Base-by-base conservation (phyloP, 1,140 invertebrate genomes). In the Limonius californicus region DNA sequence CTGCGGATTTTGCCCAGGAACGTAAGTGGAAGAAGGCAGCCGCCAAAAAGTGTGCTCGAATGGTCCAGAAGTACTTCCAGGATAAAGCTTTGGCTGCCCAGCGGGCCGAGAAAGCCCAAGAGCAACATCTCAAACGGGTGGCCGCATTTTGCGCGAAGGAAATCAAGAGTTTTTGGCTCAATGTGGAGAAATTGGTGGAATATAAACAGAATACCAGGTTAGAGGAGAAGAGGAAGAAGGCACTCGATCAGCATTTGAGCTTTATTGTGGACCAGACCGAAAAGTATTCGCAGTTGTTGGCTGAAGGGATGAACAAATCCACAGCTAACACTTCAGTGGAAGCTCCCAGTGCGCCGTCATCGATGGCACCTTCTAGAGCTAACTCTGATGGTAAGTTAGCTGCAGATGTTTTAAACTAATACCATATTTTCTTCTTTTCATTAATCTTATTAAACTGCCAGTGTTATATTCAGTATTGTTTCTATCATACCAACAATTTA, bases 211-310 rank as follows among this genome's bases (percentile, higher is more conserved):
- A 94, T 72, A 91, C 89, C 18, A 86, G 91, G 67, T 81, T 98
- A 18, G 95, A 98, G 76, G 94, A 96, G 71, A 96, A 97, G 72
- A 84, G 94, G 57, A 97, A 98, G 74, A 91, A 96, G 71, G 95
- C 95, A 0, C 81, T 99, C 42, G 97, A 99, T 82, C 89, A 98
- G 67, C 97, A 99, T 78, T 82, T 99, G 16, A 97, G 94, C 77
- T 98, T 98, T 74, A 97, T 99, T 72, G 95, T 99, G 45, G 95
- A 97, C 80, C 94, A 98, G 79, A 99, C 97, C 0, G 97, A 99
- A 79, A 97, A 97, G 75, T 98, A 97, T 81, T 98, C 95, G 19
- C 90, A 90, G 1, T 87, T 92, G 79, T 77, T 96, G 23, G 91
- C 92, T 7, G 91, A 91, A 75, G 89, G 89, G 57, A 86, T 92